Percentiles rank a stretch among this genome's conserved stretches.
phyloP scores from a whole-genome alignment of 2,113 vertebrate genomes.

The Gnathonemus longibarbis region DNA sequence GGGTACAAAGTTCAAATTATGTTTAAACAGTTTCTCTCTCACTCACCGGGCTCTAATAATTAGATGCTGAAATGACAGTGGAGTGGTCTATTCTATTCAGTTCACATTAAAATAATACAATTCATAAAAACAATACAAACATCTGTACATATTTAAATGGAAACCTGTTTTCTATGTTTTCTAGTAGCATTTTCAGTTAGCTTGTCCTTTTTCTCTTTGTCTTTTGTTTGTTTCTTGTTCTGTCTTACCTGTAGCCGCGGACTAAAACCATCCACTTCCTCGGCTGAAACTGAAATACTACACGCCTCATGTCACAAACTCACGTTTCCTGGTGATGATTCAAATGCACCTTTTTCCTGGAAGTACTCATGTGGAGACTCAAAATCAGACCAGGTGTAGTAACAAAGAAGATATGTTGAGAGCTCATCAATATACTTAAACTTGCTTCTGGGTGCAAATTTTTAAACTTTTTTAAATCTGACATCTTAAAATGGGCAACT shows the following conservation, averaged over 20 bases:
- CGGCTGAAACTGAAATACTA: not conserved
- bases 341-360: not conserved
- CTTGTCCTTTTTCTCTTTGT: not conserved
- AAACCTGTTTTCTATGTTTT: not conserved
- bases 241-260: not conserved
- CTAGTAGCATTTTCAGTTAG: not conserved
- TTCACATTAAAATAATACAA: not conserved
- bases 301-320: not conserved
- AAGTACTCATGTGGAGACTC: not conserved
- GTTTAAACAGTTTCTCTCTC: not conserved
- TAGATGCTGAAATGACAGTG: not conserved
- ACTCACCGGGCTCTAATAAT: not conserved
- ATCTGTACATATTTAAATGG: not conserved
- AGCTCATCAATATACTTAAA: not conserved
- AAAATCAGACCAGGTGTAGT: not conserved
- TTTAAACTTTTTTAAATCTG: not conserved
- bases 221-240: not conserved
- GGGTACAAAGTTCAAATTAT: not conserved
- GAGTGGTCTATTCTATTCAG: not conserved
- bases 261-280: not conserved
- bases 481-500: too few relatives aligned
- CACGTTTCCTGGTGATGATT: not conserved
- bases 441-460: not conserved
- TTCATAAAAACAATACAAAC: not conserved
- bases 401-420: not conserved